Conservation (phyloP, 2,797 vertebrate genomes). For the Thamnophis elegans region DNA sequence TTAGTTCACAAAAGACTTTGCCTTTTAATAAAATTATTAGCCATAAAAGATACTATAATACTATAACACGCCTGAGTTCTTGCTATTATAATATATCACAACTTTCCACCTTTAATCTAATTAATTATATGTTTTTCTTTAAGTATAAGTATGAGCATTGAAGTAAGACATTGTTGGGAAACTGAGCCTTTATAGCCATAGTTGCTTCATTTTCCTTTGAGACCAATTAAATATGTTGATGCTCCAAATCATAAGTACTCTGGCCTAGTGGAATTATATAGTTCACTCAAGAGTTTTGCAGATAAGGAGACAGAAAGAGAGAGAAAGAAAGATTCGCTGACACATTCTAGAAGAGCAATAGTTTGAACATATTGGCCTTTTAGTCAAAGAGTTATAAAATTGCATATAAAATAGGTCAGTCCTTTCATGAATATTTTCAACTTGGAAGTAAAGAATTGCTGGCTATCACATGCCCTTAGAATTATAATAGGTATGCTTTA, state of each 20-base stretch:
- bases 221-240: slow-evolving; percentile 10
- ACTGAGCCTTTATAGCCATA: slow-evolving; percentile 21
- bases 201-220: not conserved
- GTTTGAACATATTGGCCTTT: not conserved
- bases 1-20: not conserved
- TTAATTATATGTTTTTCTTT: slow-evolving; percentile 3
- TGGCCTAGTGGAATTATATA: not conserved
- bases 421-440: not conserved
- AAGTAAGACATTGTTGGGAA: slow-evolving; percentile 14
- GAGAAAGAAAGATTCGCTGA: not conserved
- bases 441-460: not conserved
- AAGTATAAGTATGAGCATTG: not conserved
- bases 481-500: not conserved
- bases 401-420: not conserved
- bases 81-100: not conserved
- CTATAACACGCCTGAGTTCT: not conserved
- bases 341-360: slow-evolving; percentile 3
- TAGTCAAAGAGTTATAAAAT: not conserved
- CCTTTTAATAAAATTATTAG: not conserved
- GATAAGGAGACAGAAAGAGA: not conserved
- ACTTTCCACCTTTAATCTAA: not conserved
- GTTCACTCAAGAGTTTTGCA: not conserved
- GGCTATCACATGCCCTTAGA: not conserved
- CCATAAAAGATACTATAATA: not conserved
- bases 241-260: not conserved